phyloP scores from a whole-genome alignment of 2,888 invertebrate genomes.

The Leuctra nigra region DNA sequence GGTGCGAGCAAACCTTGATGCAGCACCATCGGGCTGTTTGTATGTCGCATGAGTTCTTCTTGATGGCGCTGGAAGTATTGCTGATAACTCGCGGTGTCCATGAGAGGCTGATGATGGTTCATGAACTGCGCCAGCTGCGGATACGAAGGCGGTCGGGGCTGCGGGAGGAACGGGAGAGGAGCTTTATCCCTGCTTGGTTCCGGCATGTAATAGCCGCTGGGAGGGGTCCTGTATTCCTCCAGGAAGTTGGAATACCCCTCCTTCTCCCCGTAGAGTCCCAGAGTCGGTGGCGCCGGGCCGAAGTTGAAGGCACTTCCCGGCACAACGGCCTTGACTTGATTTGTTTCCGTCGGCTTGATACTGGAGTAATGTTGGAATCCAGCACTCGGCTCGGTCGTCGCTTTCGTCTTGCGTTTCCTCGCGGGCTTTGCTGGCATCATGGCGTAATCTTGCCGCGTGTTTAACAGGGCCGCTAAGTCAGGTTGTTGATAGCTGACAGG shows the following conservation, averaged over 20 bases:
- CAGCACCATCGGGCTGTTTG: conserved; percentile 52
- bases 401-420: conserved; percentile 29
- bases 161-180: conserved; percentile 39
- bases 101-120: conserved; percentile 42
- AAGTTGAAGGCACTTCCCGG: conserved; percentile 82
- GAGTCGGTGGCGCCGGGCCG: conserved; percentile 56
- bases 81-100: conserved; percentile 58
- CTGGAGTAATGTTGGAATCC: conserved; percentile 56
- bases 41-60: conserved; percentile 52
- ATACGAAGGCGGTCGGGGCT: conserved; percentile 47
- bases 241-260: conserved; percentile 50
- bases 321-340: conserved; percentile 64
- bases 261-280: conserved; percentile 56
- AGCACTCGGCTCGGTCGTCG: conserved; percentile 38
- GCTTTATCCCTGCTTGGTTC: conserved; percentile 39
- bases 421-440: conserved; percentile 30
- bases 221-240: conserved; percentile 57
- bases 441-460: conserved; percentile 21
- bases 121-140: conserved; percentile 48
- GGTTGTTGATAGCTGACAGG: conserved; percentile 21
- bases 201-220: conserved; percentile 50
- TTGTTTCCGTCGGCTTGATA: conserved; percentile 44
- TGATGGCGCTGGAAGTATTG: conserved; percentile 61
- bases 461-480: conserved; percentile 20
- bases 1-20: conserved; percentile 45